Base-by-base conservation (phyloP, 2,888 invertebrate genomes). In the Melanostoma mellinum region DNA sequence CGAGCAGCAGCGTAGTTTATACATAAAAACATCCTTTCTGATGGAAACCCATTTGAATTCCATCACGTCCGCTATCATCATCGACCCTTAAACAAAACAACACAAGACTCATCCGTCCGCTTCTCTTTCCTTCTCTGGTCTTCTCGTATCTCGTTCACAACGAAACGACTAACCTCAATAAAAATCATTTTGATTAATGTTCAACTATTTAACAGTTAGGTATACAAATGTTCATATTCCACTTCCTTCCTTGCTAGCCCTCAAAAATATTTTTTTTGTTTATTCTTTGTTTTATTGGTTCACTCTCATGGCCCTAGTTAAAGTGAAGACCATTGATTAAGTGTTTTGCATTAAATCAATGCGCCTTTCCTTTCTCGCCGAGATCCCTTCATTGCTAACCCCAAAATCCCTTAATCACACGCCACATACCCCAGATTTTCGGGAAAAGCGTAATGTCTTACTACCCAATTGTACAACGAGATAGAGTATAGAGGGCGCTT, bases 271-370 rank as follows among this genome's bases (percentile, higher is more conserved):
- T 38, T 63, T 5, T 36, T 44, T 38, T 2, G 20, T 20, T 20
- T 20, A 20, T 20, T 32, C 6, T 3, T 6, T 46, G 46, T 36
- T 53, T 20, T 20, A 20, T 20, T 20, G 20, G 20, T 20, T 20
- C 32, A 36, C 8, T 10, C 5, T 30, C 3, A 20, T 8, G 20
- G 5, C 30, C 6, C 30, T 9, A 1, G 30, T 30, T 4, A 53
- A 3, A n/a, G n/a, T 44, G 50, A 76, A 20, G 44, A 48, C 63
- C 87, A 88, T 87, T 89, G 89, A 89, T 89, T 87, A 88, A 89
- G 88, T 88, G 86, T 69, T 67, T 72, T 81, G 88, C 88, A 89
- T 89, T 89, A 89, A 89, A 89, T 89, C 89, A 89, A 89, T 88
- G 89, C 50, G 48, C 72, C 74, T 67, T 60, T 67, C 44, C 71